Conservation (phyloP, 2,888 invertebrate genomes). For the Scaptomyza parva region DNA sequence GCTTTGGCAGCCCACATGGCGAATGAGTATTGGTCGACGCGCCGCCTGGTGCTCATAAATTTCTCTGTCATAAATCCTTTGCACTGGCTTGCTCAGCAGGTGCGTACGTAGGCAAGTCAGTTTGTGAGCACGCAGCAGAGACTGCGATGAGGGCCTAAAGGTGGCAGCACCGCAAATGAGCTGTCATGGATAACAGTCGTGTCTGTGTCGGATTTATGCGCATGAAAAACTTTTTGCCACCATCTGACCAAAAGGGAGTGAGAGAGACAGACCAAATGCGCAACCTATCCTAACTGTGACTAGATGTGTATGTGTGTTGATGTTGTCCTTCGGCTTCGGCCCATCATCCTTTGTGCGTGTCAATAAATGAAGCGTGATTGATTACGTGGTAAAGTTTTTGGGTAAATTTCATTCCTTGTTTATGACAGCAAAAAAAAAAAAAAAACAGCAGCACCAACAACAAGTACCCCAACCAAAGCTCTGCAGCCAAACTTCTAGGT, state of each 20-base stretch:
- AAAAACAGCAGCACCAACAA: constrained; percentile 19
- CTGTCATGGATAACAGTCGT: constrained; percentile 52
- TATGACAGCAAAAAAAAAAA: constrained; percentile 51
- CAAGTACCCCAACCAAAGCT: constrained; percentile 13
- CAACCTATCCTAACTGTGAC: constrained; percentile 5
- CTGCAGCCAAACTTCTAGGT: constrained; percentile 33
- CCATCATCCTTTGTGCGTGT: constrained; percentile 71
- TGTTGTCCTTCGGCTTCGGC: constrained; percentile 31
- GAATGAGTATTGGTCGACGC: constrained; percentile 54
- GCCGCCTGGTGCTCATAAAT: constrained; percentile 47
- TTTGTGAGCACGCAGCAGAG: not conserved
- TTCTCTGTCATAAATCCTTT: constrained; percentile 62
- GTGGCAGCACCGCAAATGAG: constrained; percentile 61
- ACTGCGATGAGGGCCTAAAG: not conserved
- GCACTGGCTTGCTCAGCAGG: constrained; percentile 32
- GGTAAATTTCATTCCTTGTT: constrained; percentile 63
- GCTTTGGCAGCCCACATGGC: constrained; percentile 39
- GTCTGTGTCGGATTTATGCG: constrained; percentile 58
- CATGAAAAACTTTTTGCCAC: constrained; percentile 64
- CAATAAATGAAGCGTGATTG: constrained; percentile 81
- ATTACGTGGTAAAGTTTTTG: constrained; percentile 74
- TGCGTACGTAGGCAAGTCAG: constrained; percentile 6
- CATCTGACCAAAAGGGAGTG: constrained; percentile 29
- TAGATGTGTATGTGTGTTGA: not conserved
- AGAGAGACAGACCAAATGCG: constrained; percentile 21